A percentile compares a stretch with the other conserved stretches of the same genome.
phyloP scores from a whole-genome alignment of 2,113 vertebrate species.

The Etheostoma spectabile region DNA sequence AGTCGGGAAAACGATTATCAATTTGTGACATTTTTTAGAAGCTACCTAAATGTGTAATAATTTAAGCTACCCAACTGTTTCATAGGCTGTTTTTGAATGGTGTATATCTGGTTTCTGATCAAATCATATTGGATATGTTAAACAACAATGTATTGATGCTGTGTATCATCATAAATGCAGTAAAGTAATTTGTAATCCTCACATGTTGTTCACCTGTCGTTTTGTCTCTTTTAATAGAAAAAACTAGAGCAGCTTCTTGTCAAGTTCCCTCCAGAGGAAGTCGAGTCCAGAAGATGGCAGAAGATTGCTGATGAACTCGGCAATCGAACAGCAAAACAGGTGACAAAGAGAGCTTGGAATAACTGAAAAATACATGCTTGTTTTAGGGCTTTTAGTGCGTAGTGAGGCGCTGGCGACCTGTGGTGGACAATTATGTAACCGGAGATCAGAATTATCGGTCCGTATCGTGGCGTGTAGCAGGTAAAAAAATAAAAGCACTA shows the following conservation, averaged over 20 bases:
- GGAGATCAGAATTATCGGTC: no score
- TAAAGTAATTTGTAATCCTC: neutral
- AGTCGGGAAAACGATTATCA: neutral
- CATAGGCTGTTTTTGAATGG: no score
- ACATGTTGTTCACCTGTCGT: neutral
- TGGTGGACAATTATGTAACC: no score
- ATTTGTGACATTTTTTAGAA: neutral
- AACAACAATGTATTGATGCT: no score
- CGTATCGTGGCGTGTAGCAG: no score
- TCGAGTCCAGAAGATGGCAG: slow-evolving; percentile 98
- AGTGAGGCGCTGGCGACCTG: no score
- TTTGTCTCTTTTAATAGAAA: slow-evolving; percentile 85
- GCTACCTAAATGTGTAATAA: neutral
- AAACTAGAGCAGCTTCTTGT: slow-evolving; percentile 95
- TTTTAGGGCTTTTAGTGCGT: no score
- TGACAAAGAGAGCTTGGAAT: slow-evolving; percentile 47
- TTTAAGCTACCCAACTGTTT: neutral
- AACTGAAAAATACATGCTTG: neutral
- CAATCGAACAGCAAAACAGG: slow-evolving; percentile 97
- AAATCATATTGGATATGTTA: neutral
- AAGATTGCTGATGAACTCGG: slow-evolving; percentile 97
- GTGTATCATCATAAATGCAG: neutral
- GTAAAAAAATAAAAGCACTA: no score
- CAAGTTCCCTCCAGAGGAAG: slow-evolving; percentile 96
- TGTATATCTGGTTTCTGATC: neutral